Conservation (phyloP, 2,888 invertebrate genomes). For the Bombyx huttoni region DNA sequence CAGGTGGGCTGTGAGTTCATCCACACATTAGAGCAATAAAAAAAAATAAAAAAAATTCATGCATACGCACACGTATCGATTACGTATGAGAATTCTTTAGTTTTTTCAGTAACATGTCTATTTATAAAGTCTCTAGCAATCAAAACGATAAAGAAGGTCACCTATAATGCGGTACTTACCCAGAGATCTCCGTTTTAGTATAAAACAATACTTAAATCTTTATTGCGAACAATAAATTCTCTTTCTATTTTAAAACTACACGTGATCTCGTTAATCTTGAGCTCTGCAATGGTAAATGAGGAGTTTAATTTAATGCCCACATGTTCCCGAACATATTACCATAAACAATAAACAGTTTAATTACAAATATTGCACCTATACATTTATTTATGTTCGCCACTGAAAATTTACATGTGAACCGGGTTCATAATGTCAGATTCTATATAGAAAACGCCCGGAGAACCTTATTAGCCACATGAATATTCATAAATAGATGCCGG, state of each 20-base stretch:
- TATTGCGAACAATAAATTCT: not conserved
- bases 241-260: not conserved
- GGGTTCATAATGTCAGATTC: slow-evolving; percentile 14
- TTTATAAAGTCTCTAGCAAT: not conserved
- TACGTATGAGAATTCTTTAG: too few relatives aligned
- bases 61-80: too few relatives aligned
- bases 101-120: not conserved
- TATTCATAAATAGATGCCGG: slow-evolving; percentile 19
- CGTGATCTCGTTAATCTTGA: not conserved
- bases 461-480: slow-evolving; percentile 20
- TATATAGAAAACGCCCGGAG: slow-evolving; percentile 19
- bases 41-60: too few relatives aligned
- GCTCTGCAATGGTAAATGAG: not conserved
- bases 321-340: not conserved
- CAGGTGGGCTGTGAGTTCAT: too few relatives aligned
- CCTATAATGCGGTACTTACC: not conserved
- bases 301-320: not conserved
- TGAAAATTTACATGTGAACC: slow-evolving; percentile 20
- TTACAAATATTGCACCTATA: slow-evolving; percentile 3
- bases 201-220: not conserved
- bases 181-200: not conserved
- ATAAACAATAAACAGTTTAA: not conserved
- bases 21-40: too few relatives aligned
- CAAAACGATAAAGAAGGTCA: not conserved
- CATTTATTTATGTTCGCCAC: slow-evolving; percentile 7